These are phyloP conservation scores for Drosophila emarginata DNA, from an alignment of 2,888 invertebrate genomes.

Conservation along the genomic window DNA sequence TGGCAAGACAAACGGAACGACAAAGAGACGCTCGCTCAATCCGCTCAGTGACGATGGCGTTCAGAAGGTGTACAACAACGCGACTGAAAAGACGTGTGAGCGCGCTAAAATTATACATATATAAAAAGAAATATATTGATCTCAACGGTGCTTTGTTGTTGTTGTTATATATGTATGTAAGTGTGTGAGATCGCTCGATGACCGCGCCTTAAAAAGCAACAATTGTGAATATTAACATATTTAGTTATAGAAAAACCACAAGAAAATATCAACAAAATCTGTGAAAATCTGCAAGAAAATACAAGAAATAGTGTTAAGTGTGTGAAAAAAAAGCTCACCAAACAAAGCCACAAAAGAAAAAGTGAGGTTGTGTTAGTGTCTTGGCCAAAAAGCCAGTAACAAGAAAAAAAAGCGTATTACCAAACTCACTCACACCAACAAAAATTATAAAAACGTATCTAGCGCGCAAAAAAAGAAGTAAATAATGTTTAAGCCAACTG, in stretches of 20 bases:
- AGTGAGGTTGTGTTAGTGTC: slow-evolving; percentile 75
- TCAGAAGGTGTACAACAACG: slow-evolving; percentile 69
- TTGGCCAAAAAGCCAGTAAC: slow-evolving; percentile 46
- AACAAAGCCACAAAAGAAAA: slow-evolving; percentile 27
- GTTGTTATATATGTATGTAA: slow-evolving; percentile 35
- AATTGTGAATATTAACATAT: slow-evolving; percentile 23
- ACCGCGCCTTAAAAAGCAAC: slow-evolving; percentile 72
- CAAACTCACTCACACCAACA: slow-evolving; percentile 59
- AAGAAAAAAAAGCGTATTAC: slow-evolving; percentile 54
- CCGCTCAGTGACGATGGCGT: slow-evolving; percentile 39
- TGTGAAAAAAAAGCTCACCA: slow-evolving; percentile 12
- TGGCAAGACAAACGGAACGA: slow-evolving; percentile 21
- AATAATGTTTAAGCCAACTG: slow-evolving; percentile 25
- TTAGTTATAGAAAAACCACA: slow-evolving; percentile 15
- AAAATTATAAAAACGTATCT: slow-evolving; percentile 26
- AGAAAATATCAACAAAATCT: slow-evolving; percentile 13
- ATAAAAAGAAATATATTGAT: slow-evolving; percentile 56
- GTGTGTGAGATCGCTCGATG: slow-evolving; percentile 56
- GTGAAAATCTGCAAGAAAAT: slow-evolving; percentile 15
- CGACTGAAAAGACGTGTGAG: slow-evolving; percentile 66
- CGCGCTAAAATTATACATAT: slow-evolving; percentile 38
- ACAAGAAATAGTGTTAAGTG: slow-evolving; percentile 31
- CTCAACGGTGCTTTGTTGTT: slow-evolving; percentile 73
- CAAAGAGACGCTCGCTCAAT: slow-evolving; percentile 48
- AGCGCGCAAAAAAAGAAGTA: slow-evolving; percentile 30